These are phyloP conservation scores for Ischnus inquisitorius DNA, from an alignment of 2,888 invertebrate genomes.

Conservation along the genomic window DNA sequence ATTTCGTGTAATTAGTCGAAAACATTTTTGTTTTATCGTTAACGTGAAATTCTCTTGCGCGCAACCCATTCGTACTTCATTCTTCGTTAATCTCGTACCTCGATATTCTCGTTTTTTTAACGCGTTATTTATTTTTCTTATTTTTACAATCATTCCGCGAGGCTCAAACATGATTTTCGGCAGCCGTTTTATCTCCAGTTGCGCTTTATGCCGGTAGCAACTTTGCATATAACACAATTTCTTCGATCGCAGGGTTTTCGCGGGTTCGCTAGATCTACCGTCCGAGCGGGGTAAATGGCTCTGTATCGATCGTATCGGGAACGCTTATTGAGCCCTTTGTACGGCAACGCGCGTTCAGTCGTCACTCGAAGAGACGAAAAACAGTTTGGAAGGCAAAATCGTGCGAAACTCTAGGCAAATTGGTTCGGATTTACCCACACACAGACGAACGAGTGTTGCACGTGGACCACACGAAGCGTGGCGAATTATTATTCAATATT, in stretches of 20 bases:
- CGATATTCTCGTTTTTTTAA: conserved; percentile 6
- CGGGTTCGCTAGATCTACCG: neutral
- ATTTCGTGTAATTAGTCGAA: conserved; percentile 27
- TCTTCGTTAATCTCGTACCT: conserved; percentile 46
- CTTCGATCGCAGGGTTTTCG: neutral
- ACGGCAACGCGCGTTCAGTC: neutral
- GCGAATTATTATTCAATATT: conserved; percentile 35
- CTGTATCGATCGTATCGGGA: conserved; percentile 2
- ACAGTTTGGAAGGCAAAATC: conserved; percentile 42
- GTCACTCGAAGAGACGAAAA: conserved; percentile 13
- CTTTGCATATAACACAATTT: conserved; percentile 11
- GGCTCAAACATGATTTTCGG: conserved; percentile 13
- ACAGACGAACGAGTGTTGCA: conserved; percentile 5
- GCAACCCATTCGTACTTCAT: conserved; percentile 31
- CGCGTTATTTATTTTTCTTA: conserved; percentile 41
- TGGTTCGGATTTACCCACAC: conserved; percentile 9
- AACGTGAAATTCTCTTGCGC: neutral
- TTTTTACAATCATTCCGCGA: conserved; percentile 57
- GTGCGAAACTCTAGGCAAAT: conserved; percentile 16
- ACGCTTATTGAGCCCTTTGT: neutral
- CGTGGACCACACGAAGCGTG: conserved; percentile 2
- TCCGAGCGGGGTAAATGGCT: neutral
- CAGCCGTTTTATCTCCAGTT: conserved; percentile 7
- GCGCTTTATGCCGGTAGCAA: conserved; percentile 9
- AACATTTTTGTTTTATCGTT: neutral